Conservation (phyloP, 2,888 invertebrate species). For the Aphidius colemani region DNA sequence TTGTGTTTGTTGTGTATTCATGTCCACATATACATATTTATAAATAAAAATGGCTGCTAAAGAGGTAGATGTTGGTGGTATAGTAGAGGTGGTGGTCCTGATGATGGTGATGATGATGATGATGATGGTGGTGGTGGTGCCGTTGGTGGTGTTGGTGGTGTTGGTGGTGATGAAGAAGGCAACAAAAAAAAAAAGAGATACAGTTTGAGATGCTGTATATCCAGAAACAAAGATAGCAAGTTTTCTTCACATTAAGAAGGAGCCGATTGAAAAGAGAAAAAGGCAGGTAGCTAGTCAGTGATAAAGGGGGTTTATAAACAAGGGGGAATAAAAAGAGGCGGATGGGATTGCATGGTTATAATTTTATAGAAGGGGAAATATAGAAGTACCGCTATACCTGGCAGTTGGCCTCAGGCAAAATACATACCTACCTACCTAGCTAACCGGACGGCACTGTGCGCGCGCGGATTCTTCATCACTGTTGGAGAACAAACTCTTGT, state of each 20-base stretch:
- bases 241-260: background rate
- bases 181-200: too few relatives aligned
- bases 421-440: conserved; percentile 58
- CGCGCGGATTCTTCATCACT: conserved; percentile 29
- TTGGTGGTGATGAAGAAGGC: too few relatives aligned
- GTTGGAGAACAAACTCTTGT: conserved; percentile 26
- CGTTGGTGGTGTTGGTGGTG: too few relatives aligned
- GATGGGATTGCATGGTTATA: conserved; percentile 15
- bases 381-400: conserved; percentile 57
- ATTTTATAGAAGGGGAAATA: conserved; percentile 35
- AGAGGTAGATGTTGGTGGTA: too few relatives aligned
- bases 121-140: too few relatives aligned
- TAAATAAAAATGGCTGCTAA: too few relatives aligned
- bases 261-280: conserved; percentile 22
- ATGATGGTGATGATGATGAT: too few relatives aligned
- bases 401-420: conserved; percentile 53
- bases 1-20: too few relatives aligned
- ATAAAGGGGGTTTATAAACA: conserved; percentile 22
- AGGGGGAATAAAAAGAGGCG: conserved; percentile 25
- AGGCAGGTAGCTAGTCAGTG: conserved; percentile 17
- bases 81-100: too few relatives aligned
- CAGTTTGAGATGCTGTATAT: too few relatives aligned
- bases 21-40: too few relatives aligned
- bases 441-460: conserved; percentile 36
- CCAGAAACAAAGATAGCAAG: too few relatives aligned